Base-by-base conservation (phyloP, 2,113 vertebrate species). In the Gadus macrocephalus region DNA sequence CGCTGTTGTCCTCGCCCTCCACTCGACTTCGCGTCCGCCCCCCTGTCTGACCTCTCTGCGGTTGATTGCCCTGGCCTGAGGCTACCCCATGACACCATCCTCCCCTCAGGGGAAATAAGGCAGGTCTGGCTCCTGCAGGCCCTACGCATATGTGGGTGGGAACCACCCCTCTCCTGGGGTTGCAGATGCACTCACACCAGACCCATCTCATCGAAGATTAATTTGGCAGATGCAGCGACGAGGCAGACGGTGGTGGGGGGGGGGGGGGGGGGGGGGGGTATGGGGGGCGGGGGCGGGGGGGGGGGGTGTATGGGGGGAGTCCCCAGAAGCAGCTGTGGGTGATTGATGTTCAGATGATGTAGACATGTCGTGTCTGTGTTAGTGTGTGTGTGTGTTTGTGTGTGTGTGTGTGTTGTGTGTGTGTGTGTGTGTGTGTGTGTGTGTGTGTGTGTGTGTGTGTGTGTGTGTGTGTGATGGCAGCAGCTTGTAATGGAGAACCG, bases 91-190 rank as follows among this genome's bases (percentile, higher is more conserved):
- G 70, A 69, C 53, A 67, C 76, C 53, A 66, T 35, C 6, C 31
- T 27, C 38, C 19, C 81, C 85, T 74, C 85, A 0, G 71, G 85
- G 88, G 86, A 86, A 90, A 89, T 88, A 83, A 88, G 80, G 31
- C 12, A 55, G 76, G 78, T 79, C 69, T 58, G 38, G 72, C 31
- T 78, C 83, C 86, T 75, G 11, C 11, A 80, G 83, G 69, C 82
- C 86, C 77, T 77, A 87, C 0, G 74, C 86, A 84, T 86, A 81
- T 85, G 42, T 49, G 12, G 42, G 12, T 49, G 87, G 84, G 82
- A 82, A 71, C 73, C 75, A 68, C 31, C 70, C 83, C 78, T 82
- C 64, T 75, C 78, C 76, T 82, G 73, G 78, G 78, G 74, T 67
- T 67, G 62, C 68, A 81, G 76, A 82, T 84, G 84, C 78, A 88